Conservation (phyloP, 2,888 invertebrate species). For the Eupithecia pulchellata region DNA sequence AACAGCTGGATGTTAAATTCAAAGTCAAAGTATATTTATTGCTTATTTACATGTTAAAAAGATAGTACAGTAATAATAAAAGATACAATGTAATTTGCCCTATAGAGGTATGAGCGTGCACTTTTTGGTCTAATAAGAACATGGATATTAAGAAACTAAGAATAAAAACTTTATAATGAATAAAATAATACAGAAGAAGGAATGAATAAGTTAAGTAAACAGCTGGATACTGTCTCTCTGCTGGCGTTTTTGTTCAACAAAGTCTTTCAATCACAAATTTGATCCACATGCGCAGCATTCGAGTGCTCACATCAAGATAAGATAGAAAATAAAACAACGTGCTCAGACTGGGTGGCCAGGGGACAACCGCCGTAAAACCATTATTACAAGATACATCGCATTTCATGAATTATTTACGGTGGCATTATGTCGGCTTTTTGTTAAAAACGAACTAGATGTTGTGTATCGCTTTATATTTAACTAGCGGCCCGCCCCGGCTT, state of each 20-base stretch:
- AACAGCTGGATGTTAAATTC: too few relatives aligned
- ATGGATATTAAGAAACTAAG: too few relatives aligned
- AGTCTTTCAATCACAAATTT: background rate
- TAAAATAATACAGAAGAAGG: too few relatives aligned
- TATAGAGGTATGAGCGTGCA: too few relatives aligned
- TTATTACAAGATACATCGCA: slow-evolving; percentile 53
- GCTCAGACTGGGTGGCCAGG: slow-evolving; percentile 75
- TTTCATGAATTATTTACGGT: slow-evolving; percentile 23
- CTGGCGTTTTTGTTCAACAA: background rate
- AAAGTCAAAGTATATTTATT: too few relatives aligned
- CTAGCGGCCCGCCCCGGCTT: too few relatives aligned
- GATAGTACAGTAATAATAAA: too few relatives aligned
- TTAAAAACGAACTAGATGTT: slow-evolving; percentile 18
- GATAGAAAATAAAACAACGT: slow-evolving; percentile 70
- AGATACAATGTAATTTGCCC: too few relatives aligned
- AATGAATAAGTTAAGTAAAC: too few relatives aligned
- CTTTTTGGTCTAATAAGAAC: too few relatives aligned
- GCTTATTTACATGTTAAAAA: too few relatives aligned
- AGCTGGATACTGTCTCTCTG: background rate
- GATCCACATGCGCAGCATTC: background rate
- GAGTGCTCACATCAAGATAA: slow-evolving; percentile 66
- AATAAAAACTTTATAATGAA: too few relatives aligned
- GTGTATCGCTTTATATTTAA: background rate
- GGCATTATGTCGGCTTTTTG: slow-evolving; percentile 6
- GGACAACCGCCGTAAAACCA: slow-evolving; percentile 61